Evolutionary conservation across 2,797 vertebrate species (phyloP), one percentile per base, ranked within the genome.

Genomic region (Sternarchorhynchus goeldii): DNA sequence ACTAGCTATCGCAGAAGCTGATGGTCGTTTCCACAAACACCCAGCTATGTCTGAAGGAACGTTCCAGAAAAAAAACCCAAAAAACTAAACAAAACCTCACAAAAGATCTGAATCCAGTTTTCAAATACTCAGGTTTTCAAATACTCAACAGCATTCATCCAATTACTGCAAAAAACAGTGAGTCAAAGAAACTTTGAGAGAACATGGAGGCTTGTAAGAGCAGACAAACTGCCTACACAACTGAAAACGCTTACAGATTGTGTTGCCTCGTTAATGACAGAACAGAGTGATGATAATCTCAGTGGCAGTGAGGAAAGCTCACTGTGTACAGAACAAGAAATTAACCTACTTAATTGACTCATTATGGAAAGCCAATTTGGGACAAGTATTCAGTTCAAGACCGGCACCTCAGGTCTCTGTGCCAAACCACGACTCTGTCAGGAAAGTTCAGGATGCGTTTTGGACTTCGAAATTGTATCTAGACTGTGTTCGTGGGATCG

Each of bases 401-500:
- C 16, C 7, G 29, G 45, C 29, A 53, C 17, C 20, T 18, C 20
- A 20, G 25, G 25, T 25, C 2, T 31, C 18, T 59, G 12, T 12
- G 20, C 29, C 56, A 68, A 55, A 63, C 21, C 32, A 25, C 55
- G 12, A 58, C 34, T 18, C 45, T 14, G 10, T 32, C 57, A 14
- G 5, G 16, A 29, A 25, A 34, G 10, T 50, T 12, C 14, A 14
- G 45, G 12, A 12, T 45, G 41, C 0, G 41, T 81, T 84, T 82
- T 82, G 87, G 84, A 86, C 85, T 83, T 80, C 85, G 86, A 77
- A 86, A 80, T 60, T 82, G 75, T 84, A 81, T 87, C 85, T 87
- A 83, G 87, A 78, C 86, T 73, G 69, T 39, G 65, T 86, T 82
- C 88, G 80, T 85, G 82, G 84, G 90, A 87, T 87, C 89, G 90